Evolutionary conservation across 2,113 vertebrate genomes (phyloP).

Genomic region (Cathartes aura): DNA sequence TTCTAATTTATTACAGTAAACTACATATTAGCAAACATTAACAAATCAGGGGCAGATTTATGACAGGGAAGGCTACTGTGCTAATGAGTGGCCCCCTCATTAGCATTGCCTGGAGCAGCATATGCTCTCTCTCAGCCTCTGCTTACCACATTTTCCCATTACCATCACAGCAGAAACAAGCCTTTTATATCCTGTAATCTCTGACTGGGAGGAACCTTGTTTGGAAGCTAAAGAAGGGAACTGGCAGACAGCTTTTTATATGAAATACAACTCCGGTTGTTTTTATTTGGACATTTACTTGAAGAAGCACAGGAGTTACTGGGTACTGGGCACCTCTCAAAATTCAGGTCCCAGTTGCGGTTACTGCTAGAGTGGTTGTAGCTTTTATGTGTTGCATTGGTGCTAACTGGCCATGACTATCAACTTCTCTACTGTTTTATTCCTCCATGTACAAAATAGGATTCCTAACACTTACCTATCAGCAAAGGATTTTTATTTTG

Average conservation of each 20-base stretch:
- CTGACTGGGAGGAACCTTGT: neutral
- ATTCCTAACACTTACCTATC: neutral
- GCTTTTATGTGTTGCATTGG: neutral
- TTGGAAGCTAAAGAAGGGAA: neutral
- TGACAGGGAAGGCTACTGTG: slow-evolving; percentile 22
- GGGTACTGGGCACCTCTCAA: neutral
- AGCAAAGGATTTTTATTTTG: neutral
- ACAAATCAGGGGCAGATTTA: slow-evolving; percentile 52
- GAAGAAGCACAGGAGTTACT: neutral
- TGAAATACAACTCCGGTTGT: neutral
- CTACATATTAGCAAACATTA: slow-evolving; percentile 42
- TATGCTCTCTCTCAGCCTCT: neutral
- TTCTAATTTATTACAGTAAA: slow-evolving; percentile 57
- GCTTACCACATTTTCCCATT: slow-evolving; percentile 9
- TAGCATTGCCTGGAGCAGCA: slow-evolving; percentile 36
- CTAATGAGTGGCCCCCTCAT: slow-evolving; percentile 20
- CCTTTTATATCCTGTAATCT: neutral
- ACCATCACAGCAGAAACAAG: slow-evolving; percentile 3
- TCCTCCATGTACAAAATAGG: neutral
- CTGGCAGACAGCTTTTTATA: neutral
- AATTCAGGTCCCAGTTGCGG: neutral
- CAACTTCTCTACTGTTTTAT: neutral
- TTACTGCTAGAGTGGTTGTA: neutral
- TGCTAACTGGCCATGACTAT: neutral
- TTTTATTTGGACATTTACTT: neutral